These are phyloP conservation scores for Cenopis cana DNA, from an alignment of 2,888 invertebrate species.

Conservation along the genomic window DNA sequence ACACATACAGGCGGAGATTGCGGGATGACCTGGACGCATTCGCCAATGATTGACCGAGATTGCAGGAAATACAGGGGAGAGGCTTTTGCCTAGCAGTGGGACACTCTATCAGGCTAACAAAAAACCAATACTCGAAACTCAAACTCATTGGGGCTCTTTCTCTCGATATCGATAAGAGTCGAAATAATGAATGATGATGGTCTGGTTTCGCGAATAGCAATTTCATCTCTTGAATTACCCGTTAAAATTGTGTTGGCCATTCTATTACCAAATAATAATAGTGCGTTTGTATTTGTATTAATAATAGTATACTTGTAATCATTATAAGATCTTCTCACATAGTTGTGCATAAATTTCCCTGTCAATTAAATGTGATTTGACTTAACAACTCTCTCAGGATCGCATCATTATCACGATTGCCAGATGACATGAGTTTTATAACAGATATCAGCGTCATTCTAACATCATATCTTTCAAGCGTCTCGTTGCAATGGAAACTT, in stretches of 20 bases:
- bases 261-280: neutral
- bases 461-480: neutral
- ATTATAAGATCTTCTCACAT: neutral
- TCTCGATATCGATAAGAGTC: too few species aligned
- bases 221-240: too few species aligned
- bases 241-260: neutral
- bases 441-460: neutral
- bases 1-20: too few species aligned
- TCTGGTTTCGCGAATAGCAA: too few species aligned
- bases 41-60: too few species aligned
- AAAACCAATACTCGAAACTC: too few species aligned
- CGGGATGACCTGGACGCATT: too few species aligned
- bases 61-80: too few species aligned
- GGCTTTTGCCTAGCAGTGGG: too few species aligned
- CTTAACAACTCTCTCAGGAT: conserved; percentile 13
- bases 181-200: too few species aligned
- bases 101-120: too few species aligned
- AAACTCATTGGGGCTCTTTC: too few species aligned
- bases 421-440: conserved; percentile 31
- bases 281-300: neutral
- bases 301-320: neutral
- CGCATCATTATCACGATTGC: conserved; percentile 11
- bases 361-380: conserved; percentile 13
- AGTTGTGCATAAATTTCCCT: neutral
- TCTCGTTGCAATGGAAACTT: conserved; percentile 1